These are phyloP conservation scores for Phyllotreta cruciferae DNA, from an alignment of 2,888 invertebrate genomes.

Conservation along the genomic window DNA sequence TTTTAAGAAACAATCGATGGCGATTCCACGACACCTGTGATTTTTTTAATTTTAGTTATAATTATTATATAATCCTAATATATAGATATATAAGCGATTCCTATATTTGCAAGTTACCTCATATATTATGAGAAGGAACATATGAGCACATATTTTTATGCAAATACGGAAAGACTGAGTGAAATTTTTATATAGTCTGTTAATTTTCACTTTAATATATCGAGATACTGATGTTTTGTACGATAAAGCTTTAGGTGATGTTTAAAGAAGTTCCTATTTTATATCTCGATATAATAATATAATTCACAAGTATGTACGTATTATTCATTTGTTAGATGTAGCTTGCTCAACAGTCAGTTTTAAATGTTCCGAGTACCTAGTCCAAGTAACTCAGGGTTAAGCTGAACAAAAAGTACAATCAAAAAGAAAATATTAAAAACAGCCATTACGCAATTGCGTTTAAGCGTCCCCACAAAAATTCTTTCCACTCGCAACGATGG, in stretches of 20 bases:
- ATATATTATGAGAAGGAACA: constrained; percentile 59
- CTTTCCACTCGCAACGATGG: constrained; percentile 29
- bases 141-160: constrained; percentile 63
- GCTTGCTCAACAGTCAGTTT: constrained; percentile 61
- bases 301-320: constrained; percentile 60
- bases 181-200: constrained; percentile 63
- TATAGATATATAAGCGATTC: constrained; percentile 54
- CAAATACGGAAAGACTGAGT: constrained; percentile 65
- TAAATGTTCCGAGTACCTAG: constrained; percentile 57
- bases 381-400: constrained; percentile 61
- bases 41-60: constrained; percentile 61
- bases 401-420: constrained; percentile 61
- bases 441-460: too few relatives aligned
- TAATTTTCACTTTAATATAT: constrained; percentile 61
- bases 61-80: constrained; percentile 57
- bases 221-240: constrained; percentile 61
- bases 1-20: constrained; percentile 60
- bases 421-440: constrained; percentile 41
- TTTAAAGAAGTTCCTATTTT: constrained; percentile 63
- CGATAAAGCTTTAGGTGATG: constrained; percentile 63
- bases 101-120: constrained; percentile 59
- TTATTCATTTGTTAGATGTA: constrained; percentile 61
- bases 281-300: constrained; percentile 60
- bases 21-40: constrained; percentile 64
- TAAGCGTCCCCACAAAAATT: constrained; percentile 37